phyloP scores from a whole-genome alignment of 2,113 vertebrate genomes.

The Erpornis zantholeuca region DNA sequence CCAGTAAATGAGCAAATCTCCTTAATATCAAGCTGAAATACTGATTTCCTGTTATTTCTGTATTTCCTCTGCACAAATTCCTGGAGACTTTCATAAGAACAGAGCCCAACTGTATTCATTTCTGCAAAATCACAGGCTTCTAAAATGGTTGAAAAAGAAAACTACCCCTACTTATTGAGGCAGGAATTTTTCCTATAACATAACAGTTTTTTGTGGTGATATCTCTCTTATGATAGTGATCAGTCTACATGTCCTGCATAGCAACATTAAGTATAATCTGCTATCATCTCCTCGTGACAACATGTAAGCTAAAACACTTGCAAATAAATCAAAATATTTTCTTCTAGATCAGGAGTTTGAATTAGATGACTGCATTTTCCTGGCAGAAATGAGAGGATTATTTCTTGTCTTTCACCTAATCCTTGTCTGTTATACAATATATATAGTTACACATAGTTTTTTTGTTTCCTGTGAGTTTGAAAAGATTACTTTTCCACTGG shows the following conservation, averaged over 20 bases:
- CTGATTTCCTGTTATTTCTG: conserved; percentile 33
- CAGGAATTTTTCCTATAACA: not conserved
- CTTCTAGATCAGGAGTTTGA: conserved; percentile 54
- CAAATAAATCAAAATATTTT: conserved; percentile 59
- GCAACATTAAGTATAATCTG: not conserved
- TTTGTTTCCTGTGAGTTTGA: conserved; percentile 26
- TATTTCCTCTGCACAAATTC: conserved; percentile 33
- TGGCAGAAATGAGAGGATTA: conserved; percentile 52
- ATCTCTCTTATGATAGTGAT: not conserved
- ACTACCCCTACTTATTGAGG: not conserved
- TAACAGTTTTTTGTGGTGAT: not conserved
- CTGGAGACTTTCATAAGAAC: not conserved
- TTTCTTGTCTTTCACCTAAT: conserved; percentile 62
- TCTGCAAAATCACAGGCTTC: conserved; percentile 29
- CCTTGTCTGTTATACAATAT: conserved; percentile 38
- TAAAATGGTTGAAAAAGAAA: conserved; percentile 19
- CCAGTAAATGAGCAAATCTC: conserved; percentile 36
- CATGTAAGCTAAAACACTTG: conserved; percentile 32
- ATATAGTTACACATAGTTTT: conserved; percentile 27
- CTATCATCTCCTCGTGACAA: conserved; percentile 19
- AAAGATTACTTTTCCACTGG: conserved; percentile 65
- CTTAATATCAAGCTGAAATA: conserved; percentile 25
- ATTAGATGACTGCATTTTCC: conserved; percentile 68
- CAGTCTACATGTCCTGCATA: not conserved
- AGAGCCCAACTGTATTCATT: not conserved